Conservation (phyloP, 2,888 invertebrate genomes). For the Nemoura dubitans region DNA sequence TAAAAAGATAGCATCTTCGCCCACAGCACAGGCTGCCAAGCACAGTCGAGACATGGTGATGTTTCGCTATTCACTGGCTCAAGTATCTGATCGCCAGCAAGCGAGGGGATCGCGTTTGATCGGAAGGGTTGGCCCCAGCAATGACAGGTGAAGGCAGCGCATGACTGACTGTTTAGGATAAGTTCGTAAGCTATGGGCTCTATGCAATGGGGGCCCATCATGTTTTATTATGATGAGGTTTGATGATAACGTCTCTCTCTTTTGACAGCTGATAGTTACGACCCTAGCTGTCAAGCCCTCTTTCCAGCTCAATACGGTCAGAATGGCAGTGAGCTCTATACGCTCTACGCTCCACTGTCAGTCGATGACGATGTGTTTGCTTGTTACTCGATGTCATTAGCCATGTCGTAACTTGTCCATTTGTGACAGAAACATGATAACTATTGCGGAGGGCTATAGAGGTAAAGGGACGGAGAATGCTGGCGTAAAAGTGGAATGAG, state of each 20-base stretch:
- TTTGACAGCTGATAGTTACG: constrained; percentile 49
- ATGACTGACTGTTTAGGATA: constrained; percentile 42
- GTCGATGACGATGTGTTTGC: constrained; percentile 39
- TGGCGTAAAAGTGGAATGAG: background rate
- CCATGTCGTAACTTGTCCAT: constrained; percentile 55
- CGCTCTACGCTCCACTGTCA: constrained; percentile 28
- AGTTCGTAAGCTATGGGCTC: constrained; percentile 39
- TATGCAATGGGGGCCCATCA: constrained; percentile 41
- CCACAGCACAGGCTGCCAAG: background rate
- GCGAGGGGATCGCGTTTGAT: background rate
- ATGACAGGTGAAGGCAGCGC: constrained; percentile 44
- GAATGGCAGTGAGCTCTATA: constrained; percentile 28
- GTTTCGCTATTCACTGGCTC: constrained; percentile 17
- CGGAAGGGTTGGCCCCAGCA: constrained; percentile 31
- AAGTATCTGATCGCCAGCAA: background rate
- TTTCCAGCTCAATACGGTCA: constrained; percentile 44
- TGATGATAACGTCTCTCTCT: constrained; percentile 49
- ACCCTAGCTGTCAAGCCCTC: constrained; percentile 43
- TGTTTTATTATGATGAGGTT: constrained; percentile 50
- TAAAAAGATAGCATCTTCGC: constrained; percentile 2
- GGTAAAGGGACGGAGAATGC: constrained; percentile 24
- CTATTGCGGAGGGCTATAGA: constrained; percentile 40
- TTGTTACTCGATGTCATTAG: constrained; percentile 46
- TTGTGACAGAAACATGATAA: constrained; percentile 56
- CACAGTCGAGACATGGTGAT: constrained; percentile 20